Evolutionary conservation across 2,113 vertebrate genomes (phyloP), one percentile per base, ranked within the genome.

Genomic region (Marmota flaviventris): DNA sequence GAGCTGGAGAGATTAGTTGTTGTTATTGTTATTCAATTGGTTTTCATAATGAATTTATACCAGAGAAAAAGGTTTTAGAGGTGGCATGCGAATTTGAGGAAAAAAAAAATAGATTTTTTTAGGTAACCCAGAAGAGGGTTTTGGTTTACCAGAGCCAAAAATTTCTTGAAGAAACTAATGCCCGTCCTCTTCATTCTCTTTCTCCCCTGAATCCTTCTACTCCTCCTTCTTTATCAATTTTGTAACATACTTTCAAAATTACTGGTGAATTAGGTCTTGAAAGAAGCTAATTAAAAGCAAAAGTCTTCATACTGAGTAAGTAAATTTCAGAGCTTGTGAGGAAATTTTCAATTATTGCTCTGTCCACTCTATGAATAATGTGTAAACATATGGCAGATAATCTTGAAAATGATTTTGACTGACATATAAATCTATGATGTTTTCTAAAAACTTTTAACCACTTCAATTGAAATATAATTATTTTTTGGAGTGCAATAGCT

Each of bases 211-310:
- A 37, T 42, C 11, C 13, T 29, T 16, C 56, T n/a, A 6, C 34
- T 45, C 4, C 0, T 48, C 12, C 32, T 61, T n/a, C n/a, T 75
- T 65, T 65, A 89, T 65, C 0, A 92, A 56, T 48, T 39, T 69
- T 7, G n/a, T 86, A 83, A 45, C 34, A 48, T 61, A 70, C 4
- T 65, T 45, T 83, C 17, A 73, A 82, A 91, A 72, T 89, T 82
- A 77, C 9, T 85, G 18, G 2, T 42, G 25, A 13, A 29, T 72
- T 83, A 83, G 18, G 5, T 16, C 12, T 58, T 37, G 87, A 93
- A 94, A 53, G 56, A 90, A 79, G 34, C 3, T 82, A 87, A 87
- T 79, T 83, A 78, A 78, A 92, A 86, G 16, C 22, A 86, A 91
- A 78, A 75, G 8, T 1, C 22, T 27, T 51, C 20, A 39, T 22